These are phyloP conservation scores for Metallyticus violacea DNA, from an alignment of 2,888 invertebrate genomes.

Conservation along the genomic window DNA sequence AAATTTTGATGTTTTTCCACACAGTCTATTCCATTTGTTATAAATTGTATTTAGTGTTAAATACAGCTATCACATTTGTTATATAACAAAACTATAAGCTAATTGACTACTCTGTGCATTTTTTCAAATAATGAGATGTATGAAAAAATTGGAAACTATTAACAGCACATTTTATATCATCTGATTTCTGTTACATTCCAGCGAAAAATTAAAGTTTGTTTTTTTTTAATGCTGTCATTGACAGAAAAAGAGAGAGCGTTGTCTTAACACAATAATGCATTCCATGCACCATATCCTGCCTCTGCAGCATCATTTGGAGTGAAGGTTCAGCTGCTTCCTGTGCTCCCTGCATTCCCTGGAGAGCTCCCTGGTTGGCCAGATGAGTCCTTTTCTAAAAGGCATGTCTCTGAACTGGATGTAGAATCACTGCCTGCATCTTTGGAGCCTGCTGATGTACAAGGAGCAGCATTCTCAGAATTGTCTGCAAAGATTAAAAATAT, in stretches of 20 bases:
- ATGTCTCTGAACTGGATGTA: not conserved
- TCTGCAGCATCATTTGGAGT: not conserved
- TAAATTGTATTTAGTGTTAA: too few relatives aligned
- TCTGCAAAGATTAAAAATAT: not conserved
- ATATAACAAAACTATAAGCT: too few relatives aligned
- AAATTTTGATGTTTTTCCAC: too few relatives aligned
- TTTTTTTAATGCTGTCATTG: not conserved
- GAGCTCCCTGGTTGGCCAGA: not conserved
- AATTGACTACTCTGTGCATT: too few relatives aligned
- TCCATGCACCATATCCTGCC: not conserved
- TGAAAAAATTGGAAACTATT: not conserved
- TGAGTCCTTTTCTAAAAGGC: not conserved
- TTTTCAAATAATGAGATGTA: too few relatives aligned
- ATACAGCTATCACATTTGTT: too few relatives aligned
- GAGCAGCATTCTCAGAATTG: not conserved
- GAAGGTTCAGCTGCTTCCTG: not conserved
- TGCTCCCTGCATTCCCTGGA: not conserved
- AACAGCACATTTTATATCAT: not conserved
- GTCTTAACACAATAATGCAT: not conserved
- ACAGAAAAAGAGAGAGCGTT: not conserved
- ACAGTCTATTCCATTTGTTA: too few relatives aligned
- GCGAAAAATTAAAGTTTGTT: not conserved
- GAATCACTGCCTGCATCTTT: not conserved
- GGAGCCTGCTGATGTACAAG: not conserved
- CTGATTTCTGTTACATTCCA: not conserved